These are phyloP conservation scores for Aphelocoma californica DNA, from an alignment of 2,797 vertebrate species.

Conservation along the genomic window DNA sequence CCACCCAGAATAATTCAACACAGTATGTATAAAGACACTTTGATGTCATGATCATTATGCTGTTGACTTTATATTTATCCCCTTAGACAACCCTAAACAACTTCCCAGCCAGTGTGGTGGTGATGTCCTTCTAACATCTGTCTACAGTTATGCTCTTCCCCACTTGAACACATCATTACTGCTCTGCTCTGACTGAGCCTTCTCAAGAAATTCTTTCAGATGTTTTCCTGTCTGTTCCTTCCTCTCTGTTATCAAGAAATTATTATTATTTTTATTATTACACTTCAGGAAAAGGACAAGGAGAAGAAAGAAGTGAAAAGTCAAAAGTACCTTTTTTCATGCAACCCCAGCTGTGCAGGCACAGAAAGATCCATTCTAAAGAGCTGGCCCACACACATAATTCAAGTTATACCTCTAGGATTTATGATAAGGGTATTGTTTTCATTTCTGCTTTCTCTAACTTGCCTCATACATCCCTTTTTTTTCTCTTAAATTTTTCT, in stretches of 20 bases:
- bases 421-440: background rate
- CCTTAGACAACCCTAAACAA: background rate
- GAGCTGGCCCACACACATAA: background rate
- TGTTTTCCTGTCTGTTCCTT: background rate
- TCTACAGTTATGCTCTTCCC: background rate
- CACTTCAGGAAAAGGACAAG: background rate
- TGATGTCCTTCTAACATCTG: background rate
- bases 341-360: background rate
- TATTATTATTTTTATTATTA: background rate
- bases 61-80: background rate
- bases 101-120: background rate
- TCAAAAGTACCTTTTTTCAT: background rate
- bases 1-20: background rate
- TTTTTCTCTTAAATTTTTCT: background rate
- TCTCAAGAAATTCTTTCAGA: background rate
- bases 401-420: background rate
- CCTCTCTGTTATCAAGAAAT: background rate
- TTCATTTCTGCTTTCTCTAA: background rate
- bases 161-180: background rate
- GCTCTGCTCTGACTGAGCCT: background rate
- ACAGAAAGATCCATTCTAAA: background rate
- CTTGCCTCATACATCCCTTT: background rate
- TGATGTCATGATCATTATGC: rapidly evolving
- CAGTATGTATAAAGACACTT: background rate
- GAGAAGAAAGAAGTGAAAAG: background rate